phyloP scores from a whole-genome alignment of 2,888 invertebrate species.

The Perizoma flavofasciatum region DNA sequence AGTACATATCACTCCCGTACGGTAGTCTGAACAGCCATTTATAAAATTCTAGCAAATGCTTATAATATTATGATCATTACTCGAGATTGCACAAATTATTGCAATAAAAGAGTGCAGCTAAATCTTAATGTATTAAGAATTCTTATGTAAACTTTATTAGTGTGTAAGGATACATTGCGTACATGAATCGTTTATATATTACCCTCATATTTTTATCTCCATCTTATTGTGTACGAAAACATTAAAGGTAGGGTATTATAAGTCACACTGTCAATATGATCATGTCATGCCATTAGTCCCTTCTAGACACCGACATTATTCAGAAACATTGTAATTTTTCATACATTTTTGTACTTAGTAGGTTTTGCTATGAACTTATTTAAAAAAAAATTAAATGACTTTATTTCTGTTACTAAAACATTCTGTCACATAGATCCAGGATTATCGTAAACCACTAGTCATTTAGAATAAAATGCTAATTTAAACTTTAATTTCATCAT shows the following conservation, averaged over 20 bases:
- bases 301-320: too few species aligned
- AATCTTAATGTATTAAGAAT: constrained; percentile 8
- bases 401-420: neutral
- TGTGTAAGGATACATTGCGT: constrained; percentile 1
- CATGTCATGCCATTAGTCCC: too few species aligned
- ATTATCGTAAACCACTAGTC: constrained; percentile 17
- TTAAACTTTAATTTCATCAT: neutral
- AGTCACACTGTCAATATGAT: too few species aligned
- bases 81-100: constrained; percentile 8
- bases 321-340: too few species aligned
- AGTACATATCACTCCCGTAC: constrained; percentile 38
- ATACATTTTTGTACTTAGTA: too few species aligned
- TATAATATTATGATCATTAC: constrained; percentile 4
- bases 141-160: constrained; percentile 2
- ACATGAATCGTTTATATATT: constrained; percentile 47
- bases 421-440: constrained; percentile 6
- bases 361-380: too few species aligned
- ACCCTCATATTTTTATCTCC: constrained; percentile 46
- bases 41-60: constrained; percentile 7
- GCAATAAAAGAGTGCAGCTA: constrained; percentile 19
- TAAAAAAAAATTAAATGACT: neutral
- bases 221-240: constrained; percentile 50
- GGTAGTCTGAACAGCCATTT: constrained; percentile 18
- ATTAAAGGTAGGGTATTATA: too few species aligned
- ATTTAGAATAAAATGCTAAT: constrained; percentile 7